These are phyloP conservation scores for Mythimna vitellina DNA, from an alignment of 2,888 invertebrate species.

Conservation along the genomic window DNA sequence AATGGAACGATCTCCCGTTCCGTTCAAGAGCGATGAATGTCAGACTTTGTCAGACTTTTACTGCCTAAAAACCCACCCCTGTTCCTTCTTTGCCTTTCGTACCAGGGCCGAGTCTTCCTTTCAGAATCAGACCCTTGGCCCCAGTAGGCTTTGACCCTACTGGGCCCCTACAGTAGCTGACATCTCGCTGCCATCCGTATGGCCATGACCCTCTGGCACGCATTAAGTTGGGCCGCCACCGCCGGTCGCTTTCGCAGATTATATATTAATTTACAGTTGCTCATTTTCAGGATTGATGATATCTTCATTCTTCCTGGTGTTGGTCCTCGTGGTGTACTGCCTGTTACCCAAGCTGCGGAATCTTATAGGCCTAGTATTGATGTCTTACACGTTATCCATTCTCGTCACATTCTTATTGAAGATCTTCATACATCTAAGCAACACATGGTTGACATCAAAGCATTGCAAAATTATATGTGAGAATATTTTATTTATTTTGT, in stretches of 20 bases:
- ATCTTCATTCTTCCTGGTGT: slow-evolving; percentile 70
- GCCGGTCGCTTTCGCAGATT: neutral
- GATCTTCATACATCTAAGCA: neutral
- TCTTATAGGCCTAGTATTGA: slow-evolving; percentile 43
- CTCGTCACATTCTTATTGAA: slow-evolving; percentile 33
- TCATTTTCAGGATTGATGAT: slow-evolving; percentile 65
- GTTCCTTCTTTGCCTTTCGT: too few species aligned
- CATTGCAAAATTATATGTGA: slow-evolving; percentile 44
- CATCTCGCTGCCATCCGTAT: too few species aligned
- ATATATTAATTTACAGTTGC: neutral
- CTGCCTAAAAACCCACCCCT: too few species aligned
- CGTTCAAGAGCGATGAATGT: too few species aligned
- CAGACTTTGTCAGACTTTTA: too few species aligned
- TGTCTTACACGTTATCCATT: slow-evolving; percentile 40
- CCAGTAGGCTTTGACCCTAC: too few species aligned
- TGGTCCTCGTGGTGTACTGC: slow-evolving; percentile 72
- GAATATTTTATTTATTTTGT: neutral
- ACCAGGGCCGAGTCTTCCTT: too few species aligned
- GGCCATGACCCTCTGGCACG: too few species aligned
- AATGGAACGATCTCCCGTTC: too few species aligned
- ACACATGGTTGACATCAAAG: neutral
- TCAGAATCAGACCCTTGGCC: too few species aligned
- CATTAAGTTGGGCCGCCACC: too few species aligned
- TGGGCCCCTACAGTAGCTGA: too few species aligned
- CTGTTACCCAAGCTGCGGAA: slow-evolving; percentile 68